Conservation (phyloP, 2,113 vertebrate genomes). For the Onychostoma macrolepis region DNA sequence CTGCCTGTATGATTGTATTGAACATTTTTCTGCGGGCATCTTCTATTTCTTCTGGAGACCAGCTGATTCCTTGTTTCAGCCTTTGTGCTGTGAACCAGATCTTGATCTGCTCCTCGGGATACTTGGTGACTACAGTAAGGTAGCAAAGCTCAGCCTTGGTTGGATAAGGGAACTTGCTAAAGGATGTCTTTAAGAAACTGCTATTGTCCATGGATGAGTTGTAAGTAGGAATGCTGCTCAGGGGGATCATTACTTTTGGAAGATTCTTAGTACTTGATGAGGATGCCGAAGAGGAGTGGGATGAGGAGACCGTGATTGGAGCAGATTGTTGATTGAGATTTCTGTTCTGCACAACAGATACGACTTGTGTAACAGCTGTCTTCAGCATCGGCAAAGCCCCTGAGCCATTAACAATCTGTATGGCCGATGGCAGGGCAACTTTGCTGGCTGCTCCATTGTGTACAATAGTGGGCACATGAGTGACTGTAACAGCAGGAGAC, state of each 20-base stretch:
- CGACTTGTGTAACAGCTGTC: constrained; percentile 88
- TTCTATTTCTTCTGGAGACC: constrained; percentile 99
- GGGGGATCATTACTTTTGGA: constrained; percentile 97
- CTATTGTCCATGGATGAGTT: constrained; percentile 96
- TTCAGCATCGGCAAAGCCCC: constrained; percentile 85
- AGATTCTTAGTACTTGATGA: constrained; percentile 84
- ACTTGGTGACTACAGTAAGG: constrained; percentile 96
- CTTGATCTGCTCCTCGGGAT: constrained; percentile 97
- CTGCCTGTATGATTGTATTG: constrained; percentile 94
- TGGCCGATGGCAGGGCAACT: constrained; percentile 76
- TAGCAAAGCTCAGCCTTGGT: constrained; percentile 98
- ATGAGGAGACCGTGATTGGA: constrained; percentile 67
- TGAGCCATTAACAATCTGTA: constrained; percentile 83
- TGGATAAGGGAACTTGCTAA: constrained; percentile 97
- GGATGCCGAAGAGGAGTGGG: constrained; percentile 59
- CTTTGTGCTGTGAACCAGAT: constrained; percentile 99
- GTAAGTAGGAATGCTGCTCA: constrained; percentile 97
- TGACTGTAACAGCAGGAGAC: constrained; percentile 73
- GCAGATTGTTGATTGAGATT: constrained; percentile 72
- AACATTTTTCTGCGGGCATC: constrained; percentile 99
- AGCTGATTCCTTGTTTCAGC: constrained; percentile 98
- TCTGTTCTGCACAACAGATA: constrained; percentile 87
- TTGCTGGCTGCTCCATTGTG: constrained; percentile 77
- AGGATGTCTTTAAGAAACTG: constrained; percentile 95
- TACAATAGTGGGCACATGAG: constrained; percentile 78